These are phyloP conservation scores for Neolamprologus tretocephalus DNA, from an alignment of 2,113 vertebrate genomes.

Conservation along the genomic window DNA sequence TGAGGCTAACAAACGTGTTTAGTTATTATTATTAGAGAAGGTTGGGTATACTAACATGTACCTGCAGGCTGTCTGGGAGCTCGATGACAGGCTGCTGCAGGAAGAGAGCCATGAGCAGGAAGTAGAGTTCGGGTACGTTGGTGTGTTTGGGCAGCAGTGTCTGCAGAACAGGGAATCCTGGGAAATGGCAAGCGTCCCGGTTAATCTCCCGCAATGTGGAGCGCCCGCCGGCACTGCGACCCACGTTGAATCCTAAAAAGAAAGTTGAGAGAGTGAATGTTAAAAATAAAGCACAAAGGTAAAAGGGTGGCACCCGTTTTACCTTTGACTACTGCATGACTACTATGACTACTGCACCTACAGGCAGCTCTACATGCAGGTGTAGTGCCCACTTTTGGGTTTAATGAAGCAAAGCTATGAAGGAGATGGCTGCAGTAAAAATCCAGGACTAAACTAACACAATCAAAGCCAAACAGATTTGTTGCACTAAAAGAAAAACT, in stretches of 20 bases:
- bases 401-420: background rate
- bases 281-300: background rate
- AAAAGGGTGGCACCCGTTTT: background rate
- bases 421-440: background rate
- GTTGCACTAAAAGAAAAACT: background rate
- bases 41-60: slow-evolving; percentile 70
- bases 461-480: background rate
- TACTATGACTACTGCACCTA: background rate
- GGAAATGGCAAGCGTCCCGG: slow-evolving; percentile 94
- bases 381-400: background rate
- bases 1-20: background rate
- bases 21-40: background rate
- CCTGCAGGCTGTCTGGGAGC: slow-evolving; percentile 97
- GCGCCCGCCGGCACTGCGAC: slow-evolving; percentile 88
- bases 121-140: slow-evolving; percentile 94
- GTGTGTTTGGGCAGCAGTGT: slow-evolving; percentile 96
- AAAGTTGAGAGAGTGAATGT: background rate
- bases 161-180: slow-evolving; percentile 89
- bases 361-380: background rate
- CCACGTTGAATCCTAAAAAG: slow-evolving; percentile 89
- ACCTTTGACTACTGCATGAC: too few relatives aligned
- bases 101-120: slow-evolving; percentile 97
- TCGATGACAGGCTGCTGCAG: slow-evolving; percentile 95
- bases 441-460: background rate
- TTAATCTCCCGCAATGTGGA: slow-evolving; percentile 93